A percentile compares a stretch with the other conserved stretches of the same genome.
Conservation (phyloP, 2,113 vertebrate species). For the Progne subis region DNA sequence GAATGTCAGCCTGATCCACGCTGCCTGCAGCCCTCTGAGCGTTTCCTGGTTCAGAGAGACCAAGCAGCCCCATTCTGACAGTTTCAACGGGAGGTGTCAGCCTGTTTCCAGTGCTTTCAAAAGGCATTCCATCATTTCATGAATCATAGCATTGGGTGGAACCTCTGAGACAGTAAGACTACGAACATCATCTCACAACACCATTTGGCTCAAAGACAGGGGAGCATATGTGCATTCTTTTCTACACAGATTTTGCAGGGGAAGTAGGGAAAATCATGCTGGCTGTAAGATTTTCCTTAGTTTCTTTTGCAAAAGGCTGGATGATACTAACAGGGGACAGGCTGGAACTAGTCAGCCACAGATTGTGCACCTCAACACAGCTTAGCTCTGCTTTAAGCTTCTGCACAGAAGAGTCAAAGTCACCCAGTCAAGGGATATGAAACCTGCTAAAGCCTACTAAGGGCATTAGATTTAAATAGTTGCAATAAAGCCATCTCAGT, state of each 20-base stretch:
- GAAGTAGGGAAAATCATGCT: background rate
- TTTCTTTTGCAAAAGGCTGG: background rate
- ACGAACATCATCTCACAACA: background rate
- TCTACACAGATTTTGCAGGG: background rate
- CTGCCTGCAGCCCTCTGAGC: background rate
- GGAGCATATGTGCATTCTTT: background rate
- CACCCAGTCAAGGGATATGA: background rate
- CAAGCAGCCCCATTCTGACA: background rate
- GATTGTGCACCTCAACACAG: background rate
- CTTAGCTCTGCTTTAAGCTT: background rate
- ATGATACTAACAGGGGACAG: background rate
- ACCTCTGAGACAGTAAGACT: background rate
- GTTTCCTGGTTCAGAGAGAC: background rate
- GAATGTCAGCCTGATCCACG: background rate
- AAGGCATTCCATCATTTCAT: conserved; percentile 12
- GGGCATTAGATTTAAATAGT: background rate
- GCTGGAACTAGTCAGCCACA: background rate
- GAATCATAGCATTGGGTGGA: background rate
- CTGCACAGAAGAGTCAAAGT: background rate
- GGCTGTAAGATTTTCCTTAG: background rate
- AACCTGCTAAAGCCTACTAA: background rate
- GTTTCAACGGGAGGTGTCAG: background rate
- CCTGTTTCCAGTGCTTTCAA: background rate
- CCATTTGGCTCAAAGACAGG: background rate
- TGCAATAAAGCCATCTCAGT: background rate